Percentiles rank a stretch among this genome's conserved stretches.
Evolutionary conservation across 2,797 vertebrate genomes (phyloP).

Genomic region (Gastrophryne carolinensis): DNA sequence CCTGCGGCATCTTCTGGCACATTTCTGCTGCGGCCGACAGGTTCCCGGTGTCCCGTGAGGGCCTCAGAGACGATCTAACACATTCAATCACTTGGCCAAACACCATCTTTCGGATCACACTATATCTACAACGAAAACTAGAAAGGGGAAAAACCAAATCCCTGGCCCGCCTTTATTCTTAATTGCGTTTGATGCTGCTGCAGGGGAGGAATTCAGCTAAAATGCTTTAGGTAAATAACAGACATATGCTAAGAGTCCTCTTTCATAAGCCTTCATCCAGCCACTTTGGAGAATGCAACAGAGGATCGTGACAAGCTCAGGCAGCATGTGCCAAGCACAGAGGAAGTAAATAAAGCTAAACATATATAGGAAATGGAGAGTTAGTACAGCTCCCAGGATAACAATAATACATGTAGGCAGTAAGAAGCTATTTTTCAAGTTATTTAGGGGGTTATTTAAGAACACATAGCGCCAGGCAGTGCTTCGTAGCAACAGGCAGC

Average conservation of each 20-base stretch:
- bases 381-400: too few relatives aligned
- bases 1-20: slow-evolving; percentile 28
- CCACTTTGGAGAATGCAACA: background rate
- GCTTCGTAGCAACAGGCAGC: too few relatives aligned
- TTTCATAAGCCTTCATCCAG: background rate
- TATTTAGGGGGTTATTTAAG: too few relatives aligned
- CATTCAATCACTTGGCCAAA: slow-evolving; percentile 8
- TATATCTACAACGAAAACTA: background rate
- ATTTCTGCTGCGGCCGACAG: slow-evolving; percentile 34
- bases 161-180: background rate
- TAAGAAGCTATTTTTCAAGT: too few relatives aligned
- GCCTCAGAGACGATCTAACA: slow-evolving; percentile 2
- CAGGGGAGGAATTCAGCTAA: background rate
- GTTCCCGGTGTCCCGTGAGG: slow-evolving; percentile 12
- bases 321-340: background rate
- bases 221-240: background rate
- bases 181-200: slow-evolving; percentile 6
- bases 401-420: too few relatives aligned
- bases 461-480: too few relatives aligned
- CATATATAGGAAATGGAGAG: too few relatives aligned
- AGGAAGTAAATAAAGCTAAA: background rate
- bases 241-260: slow-evolving; percentile 5
- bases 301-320: background rate
- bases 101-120: slow-evolving; percentile 9
- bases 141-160: background rate